Percentiles rank a stretch among this genome's conserved stretches.
phyloP scores from a whole-genome alignment of 2,113 vertebrate genomes.

The Phyllostomus discolor region DNA sequence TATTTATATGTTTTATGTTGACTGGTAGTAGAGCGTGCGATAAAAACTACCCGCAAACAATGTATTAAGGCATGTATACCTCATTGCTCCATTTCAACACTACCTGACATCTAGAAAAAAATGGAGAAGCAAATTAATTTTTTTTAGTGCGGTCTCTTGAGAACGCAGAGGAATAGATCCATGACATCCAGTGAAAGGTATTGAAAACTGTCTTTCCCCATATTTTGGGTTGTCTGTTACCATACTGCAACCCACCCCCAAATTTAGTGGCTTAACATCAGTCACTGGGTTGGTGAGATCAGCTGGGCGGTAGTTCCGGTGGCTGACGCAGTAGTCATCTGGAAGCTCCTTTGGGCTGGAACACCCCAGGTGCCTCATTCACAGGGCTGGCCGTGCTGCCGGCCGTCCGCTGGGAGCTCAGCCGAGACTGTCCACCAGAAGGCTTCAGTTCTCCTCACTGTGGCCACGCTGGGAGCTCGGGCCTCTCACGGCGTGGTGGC shows the following conservation, averaged over 20 bases:
- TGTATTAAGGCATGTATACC: neutral
- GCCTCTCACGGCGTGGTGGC: neutral
- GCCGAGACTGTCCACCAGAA: neutral
- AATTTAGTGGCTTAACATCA: neutral
- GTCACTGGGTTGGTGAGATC: neutral
- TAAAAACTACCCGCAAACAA: too few relatives aligned
- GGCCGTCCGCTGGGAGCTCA: neutral
- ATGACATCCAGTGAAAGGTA: neutral
- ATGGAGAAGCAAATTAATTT: neutral
- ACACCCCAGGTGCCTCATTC: neutral
- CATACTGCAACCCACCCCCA: neutral
- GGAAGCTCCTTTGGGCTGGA: neutral
- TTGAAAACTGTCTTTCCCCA: neutral
- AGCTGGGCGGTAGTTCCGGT: neutral
- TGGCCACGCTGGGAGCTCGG: neutral
- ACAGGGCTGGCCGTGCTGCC: neutral
- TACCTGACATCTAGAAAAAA: neutral
- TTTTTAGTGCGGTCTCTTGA: neutral
- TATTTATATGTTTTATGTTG: too few relatives aligned
- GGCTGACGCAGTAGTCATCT: neutral
- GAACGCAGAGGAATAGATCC: neutral
- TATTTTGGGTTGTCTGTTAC: neutral
- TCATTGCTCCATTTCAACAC: neutral
- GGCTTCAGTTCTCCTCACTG: neutral
- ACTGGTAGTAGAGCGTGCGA: too few relatives aligned